These are phyloP conservation scores for Diorhabda sublineata DNA, from an alignment of 1,140 invertebrate genomes.

Conservation along the genomic window DNA sequence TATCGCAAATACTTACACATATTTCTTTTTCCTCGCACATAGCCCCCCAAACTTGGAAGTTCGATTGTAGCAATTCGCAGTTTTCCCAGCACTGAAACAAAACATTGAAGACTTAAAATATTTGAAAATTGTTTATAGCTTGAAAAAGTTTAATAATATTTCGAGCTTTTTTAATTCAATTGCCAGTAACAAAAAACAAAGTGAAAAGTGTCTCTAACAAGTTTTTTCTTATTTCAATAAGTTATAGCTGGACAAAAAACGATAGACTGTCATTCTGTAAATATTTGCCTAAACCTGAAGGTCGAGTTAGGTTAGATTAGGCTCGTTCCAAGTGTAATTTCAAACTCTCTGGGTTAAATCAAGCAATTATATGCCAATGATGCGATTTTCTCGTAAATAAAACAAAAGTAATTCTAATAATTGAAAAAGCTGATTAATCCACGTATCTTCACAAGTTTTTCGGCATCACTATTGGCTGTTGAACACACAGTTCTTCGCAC, in stretches of 20 bases:
- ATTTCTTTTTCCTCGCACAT: constrained; percentile 65
- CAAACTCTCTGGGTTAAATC: too few species aligned
- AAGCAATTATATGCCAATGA: too few species aligned
- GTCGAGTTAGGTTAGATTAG: too few species aligned
- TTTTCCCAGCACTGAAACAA: constrained; percentile 76
- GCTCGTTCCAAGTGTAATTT: too few species aligned
- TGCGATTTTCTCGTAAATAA: too few species aligned
- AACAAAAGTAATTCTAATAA: too few species aligned
- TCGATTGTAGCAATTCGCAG: constrained; percentile 70
- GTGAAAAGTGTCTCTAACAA: too few species aligned
- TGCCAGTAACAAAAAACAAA: background rate
- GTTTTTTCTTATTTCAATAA: too few species aligned
- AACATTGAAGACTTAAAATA: constrained; percentile 27
- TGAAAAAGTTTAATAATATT: background rate
- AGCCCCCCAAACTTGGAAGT: constrained; percentile 66
- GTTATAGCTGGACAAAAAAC: too few species aligned
- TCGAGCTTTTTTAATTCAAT: background rate
- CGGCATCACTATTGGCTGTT: background rate
- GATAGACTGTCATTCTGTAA: too few species aligned
- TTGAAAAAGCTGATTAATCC: background rate
- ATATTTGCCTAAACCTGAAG: too few species aligned
- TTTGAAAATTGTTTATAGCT: too few species aligned
- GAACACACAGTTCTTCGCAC: background rate
- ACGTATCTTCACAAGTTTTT: background rate
- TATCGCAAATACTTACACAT: constrained; percentile 58